These are phyloP conservation scores for Ceratina japonica DNA, from an alignment of 1,140 invertebrate species.

Conservation along the genomic window DNA sequence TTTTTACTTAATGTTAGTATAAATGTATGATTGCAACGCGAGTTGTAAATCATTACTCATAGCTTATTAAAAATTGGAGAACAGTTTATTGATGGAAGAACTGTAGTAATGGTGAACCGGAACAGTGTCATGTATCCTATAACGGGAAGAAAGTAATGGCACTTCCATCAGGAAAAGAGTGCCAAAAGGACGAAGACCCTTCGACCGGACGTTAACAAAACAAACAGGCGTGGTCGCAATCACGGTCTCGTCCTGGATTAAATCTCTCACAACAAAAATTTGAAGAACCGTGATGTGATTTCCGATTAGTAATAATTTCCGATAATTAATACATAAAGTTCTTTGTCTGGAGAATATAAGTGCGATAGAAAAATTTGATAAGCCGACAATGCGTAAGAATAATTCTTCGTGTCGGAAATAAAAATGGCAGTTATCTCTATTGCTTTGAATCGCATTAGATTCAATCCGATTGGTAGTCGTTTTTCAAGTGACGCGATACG, in stretches of 20 bases:
- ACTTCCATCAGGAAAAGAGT: constrained; percentile 17
- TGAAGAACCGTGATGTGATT: no score
- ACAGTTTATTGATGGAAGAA: not conserved
- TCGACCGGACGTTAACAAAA: constrained; percentile 23
- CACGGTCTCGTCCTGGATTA: not conserved
- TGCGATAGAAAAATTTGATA: no score
- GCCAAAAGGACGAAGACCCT: constrained; percentile 5
- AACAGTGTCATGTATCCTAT: not conserved
- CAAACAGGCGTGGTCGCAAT: constrained; percentile 25
- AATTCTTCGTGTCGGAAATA: no score
- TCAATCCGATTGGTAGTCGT: not conserved
- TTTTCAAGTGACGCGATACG: constrained; percentile 8
- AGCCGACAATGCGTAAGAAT: no score
- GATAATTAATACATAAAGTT: no score
- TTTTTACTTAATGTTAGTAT: not conserved
- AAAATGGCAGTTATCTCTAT: no score
- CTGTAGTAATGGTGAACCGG: not conserved
- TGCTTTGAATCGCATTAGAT: no score
- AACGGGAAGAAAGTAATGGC: constrained; percentile 23
- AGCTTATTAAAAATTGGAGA: not conserved
- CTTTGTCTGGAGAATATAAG: no score
- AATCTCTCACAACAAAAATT: not conserved
- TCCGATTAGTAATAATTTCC: no score
- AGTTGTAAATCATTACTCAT: not conserved
- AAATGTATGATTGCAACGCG: not conserved